Base-by-base conservation (phyloP, 2,888 invertebrate genomes). In the Hirtodrosophila trivittata region DNA sequence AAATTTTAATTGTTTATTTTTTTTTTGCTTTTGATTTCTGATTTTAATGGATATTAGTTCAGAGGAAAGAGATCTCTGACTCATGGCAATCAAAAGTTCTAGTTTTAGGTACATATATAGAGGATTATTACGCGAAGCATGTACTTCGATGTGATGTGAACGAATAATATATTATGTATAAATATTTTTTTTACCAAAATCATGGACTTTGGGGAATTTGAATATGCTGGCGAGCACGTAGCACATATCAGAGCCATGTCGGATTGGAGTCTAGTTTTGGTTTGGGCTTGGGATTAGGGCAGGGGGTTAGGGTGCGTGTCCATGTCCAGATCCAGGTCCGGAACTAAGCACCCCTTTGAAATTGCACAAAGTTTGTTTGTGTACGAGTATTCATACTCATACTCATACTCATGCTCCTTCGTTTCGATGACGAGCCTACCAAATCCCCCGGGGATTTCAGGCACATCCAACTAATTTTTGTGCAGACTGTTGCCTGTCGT, bases 1-100 rank as follows among this genome's bases (percentile, higher is more conserved):
- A 41, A 56, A 60, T 60, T 58, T 49, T 57, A 54, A 57, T 76
- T 72, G 60, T 72, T 60, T 72, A 66, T 72, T 76, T 72, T 66
- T 28, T 60, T 58, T 52, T 57, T 52, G 57, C 72, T 72, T 60
- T 72, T 60, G 66, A 66, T 72, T 76, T 76, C 57, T 49, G 50
- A 55, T 64, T 75, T 58, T 54, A 47, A 58, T 45, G 37, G n/a
- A 30, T 10, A 32, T 32, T 30, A 37, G 14, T 65, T 66, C 58
- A 30, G 37, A 42, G 45, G 47, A 49, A 25, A 33, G 21, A 26
- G 38, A n/a, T n/a, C 6, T 8, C n/a, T 70, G 64, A 56, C 30
- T 73, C 74, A n/a, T n/a, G n/a, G n/a, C n/a, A n/a, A n/a, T n/a
- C n/a, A n/a, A n/a, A n/a, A n/a, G n/a, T n/a, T n/a, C n/a, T n/a